A percentile compares a stretch with the other conserved stretches of the same genome.
Conservation (phyloP, 2,797 vertebrate species). For the Hypotaenidia okinawae region DNA sequence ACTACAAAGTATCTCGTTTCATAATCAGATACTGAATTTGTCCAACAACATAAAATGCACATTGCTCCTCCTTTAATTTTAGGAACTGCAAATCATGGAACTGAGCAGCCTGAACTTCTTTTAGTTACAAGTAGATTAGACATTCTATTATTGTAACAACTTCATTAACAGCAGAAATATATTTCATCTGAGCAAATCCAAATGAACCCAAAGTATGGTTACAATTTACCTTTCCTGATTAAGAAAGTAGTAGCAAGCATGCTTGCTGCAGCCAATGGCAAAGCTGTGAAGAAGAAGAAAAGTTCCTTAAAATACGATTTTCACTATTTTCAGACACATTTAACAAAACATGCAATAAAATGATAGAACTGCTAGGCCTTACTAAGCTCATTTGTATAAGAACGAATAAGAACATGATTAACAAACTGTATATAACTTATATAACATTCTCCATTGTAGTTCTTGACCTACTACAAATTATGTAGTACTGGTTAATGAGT, state of each 20-base stretch:
- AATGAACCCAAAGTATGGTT: not conserved
- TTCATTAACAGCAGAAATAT: not conserved
- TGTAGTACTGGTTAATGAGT: not conserved
- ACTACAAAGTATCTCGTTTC: not conserved
- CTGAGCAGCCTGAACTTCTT: not conserved
- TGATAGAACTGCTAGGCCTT: not conserved
- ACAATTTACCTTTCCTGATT: slow-evolving; percentile 81
- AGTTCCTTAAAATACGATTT: not conserved
- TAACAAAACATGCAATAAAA: not conserved
- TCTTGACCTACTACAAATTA: not conserved
- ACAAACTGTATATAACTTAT: not conserved
- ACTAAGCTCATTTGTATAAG: not conserved
- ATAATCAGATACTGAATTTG: not conserved
- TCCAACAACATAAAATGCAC: not conserved
- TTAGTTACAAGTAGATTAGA: not conserved
- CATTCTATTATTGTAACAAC: not conserved
- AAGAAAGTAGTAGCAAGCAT: slow-evolving; percentile 81
- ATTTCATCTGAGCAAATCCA: not conserved
- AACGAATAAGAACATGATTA: not conserved
- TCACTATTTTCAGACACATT: not conserved
- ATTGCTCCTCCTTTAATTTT: not conserved
- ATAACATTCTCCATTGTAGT: not conserved
- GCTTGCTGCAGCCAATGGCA: slow-evolving; percentile 81
- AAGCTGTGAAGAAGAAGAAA: slow-evolving; percentile 73
- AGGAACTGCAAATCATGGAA: not conserved